These are phyloP conservation scores for Nomada fabriciana DNA, from an alignment of 2,888 invertebrate species.

Conservation along the genomic window DNA sequence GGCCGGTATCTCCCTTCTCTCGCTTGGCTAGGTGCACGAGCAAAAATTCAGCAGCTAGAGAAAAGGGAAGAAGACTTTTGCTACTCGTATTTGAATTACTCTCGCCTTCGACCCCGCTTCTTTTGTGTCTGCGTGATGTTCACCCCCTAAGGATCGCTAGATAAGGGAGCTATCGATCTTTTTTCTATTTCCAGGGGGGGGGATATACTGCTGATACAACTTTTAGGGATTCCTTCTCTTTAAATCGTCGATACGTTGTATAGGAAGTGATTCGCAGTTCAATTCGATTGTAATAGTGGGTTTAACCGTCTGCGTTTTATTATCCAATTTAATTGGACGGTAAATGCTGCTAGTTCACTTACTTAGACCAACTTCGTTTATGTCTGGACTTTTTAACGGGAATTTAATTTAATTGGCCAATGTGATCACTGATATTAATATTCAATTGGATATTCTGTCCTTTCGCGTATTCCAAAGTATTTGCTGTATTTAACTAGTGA, in stretches of 20 bases:
- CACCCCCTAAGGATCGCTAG: slow-evolving; percentile 7
- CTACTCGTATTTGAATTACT: slow-evolving; percentile 49
- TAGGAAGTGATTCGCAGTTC: no score
- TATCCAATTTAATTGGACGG: background rate
- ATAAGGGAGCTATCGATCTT: slow-evolving; percentile 27
- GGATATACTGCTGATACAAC: slow-evolving; percentile 1
- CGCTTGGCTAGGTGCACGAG: slow-evolving; percentile 45
- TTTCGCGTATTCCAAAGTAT: no score
- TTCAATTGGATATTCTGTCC: no score
- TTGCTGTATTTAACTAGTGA: no score
- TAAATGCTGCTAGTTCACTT: no score
- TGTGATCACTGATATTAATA: no score
- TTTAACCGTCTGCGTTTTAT: background rate
- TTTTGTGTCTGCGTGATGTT: slow-evolving; percentile 43
- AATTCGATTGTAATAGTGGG: background rate
- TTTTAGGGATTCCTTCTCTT: background rate
- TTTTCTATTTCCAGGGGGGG: slow-evolving; percentile 3
- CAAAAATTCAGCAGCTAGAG: slow-evolving; percentile 48
- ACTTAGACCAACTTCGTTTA: no score
- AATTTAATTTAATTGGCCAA: no score
- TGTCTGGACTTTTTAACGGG: no score
- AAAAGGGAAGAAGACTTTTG: slow-evolving; percentile 41
- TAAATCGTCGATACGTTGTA: background rate
- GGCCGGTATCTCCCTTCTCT: slow-evolving; percentile 58
- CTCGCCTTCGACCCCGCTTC: slow-evolving; percentile 21